These are phyloP conservation scores for Baryphthengus martii DNA, from an alignment of 2,113 vertebrate species.

Conservation along the genomic window DNA sequence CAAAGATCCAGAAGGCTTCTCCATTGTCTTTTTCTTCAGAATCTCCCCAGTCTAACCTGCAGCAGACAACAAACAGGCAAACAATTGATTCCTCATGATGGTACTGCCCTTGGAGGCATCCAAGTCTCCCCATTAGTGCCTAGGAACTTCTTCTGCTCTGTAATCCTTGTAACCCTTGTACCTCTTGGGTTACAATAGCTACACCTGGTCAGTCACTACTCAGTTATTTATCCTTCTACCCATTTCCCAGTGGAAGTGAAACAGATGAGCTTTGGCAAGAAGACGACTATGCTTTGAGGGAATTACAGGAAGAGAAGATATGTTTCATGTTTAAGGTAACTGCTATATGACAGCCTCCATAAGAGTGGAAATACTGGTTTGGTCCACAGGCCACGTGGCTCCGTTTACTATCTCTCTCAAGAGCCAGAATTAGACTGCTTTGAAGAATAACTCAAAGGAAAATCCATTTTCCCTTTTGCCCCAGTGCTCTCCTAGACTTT, in stretches of 20 bases:
- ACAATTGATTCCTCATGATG: neutral
- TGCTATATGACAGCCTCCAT: neutral
- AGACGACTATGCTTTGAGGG: neutral
- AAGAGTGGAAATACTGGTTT: neutral
- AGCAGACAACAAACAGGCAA: neutral
- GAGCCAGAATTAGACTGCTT: neutral
- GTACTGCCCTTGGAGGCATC: neutral
- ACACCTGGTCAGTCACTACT: neutral
- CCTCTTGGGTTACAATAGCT: neutral
- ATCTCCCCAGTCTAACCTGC: neutral
- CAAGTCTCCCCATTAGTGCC: neutral
- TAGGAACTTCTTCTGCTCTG: neutral
- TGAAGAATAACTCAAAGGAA: neutral
- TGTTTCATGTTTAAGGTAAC: neutral
- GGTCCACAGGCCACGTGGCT: neutral
- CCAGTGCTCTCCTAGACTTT: neutral
- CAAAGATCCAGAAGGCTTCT: neutral
- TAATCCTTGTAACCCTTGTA: neutral
- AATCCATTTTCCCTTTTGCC: neutral
- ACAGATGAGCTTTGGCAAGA: neutral
- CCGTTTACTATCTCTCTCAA: neutral
- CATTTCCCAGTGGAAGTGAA: neutral
- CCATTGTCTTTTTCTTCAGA: neutral
- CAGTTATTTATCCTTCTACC: neutral
- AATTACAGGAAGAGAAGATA: neutral